These are phyloP conservation scores for Microtus oregoni DNA, from an alignment of 2,113 vertebrate species.

Conservation along the genomic window DNA sequence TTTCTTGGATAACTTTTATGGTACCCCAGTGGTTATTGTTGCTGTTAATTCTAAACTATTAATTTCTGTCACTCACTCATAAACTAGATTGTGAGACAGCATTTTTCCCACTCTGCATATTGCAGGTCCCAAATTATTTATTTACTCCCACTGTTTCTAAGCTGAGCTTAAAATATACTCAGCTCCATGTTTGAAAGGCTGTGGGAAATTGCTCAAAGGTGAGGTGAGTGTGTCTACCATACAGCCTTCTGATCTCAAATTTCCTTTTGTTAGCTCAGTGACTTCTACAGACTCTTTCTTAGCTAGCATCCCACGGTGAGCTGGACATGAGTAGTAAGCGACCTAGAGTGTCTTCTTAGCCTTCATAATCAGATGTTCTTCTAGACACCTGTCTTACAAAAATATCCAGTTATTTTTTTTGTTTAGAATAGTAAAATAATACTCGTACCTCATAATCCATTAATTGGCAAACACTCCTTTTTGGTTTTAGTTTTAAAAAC, in stretches of 20 bases:
- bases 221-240: not conserved
- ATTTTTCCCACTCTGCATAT: not conserved
- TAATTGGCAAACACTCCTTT: constrained; percentile 3
- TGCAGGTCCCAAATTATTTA: not conserved
- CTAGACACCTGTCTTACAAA: constrained; percentile 4
- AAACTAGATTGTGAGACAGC: not conserved
- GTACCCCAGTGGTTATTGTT: not conserved
- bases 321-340: not conserved
- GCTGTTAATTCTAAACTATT: not conserved
- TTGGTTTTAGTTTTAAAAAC: not conserved
- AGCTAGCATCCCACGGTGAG: not conserved
- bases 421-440: constrained; percentile 8
- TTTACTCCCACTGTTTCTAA: not conserved
- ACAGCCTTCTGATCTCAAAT: not conserved
- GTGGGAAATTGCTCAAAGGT: not conserved
- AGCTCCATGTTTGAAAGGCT: not conserved
- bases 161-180: constrained; percentile 3
- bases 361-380: not conserved
- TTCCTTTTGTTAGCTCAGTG: not conserved
- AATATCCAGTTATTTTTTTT: not conserved
- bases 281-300: constrained; percentile 8
- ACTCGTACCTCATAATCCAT: not conserved
- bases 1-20: not conserved
- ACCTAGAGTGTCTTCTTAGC: not conserved
- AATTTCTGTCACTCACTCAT: constrained; percentile 4